Conservation (phyloP, 2,797 vertebrate genomes). For the Amblyraja radiata region DNA sequence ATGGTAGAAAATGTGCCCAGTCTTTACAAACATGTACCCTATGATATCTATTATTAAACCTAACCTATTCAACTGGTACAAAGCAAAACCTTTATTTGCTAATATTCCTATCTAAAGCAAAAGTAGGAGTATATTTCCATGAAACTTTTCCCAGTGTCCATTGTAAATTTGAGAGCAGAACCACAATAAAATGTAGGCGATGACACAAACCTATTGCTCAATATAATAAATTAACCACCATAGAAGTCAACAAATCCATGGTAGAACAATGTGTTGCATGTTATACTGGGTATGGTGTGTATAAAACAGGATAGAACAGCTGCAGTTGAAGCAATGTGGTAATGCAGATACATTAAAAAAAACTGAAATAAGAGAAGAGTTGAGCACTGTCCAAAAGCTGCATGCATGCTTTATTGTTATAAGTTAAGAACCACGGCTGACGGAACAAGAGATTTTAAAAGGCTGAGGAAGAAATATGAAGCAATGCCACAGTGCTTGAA, state of each 20-base stretch:
- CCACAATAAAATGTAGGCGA: not conserved
- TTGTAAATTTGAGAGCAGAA: not conserved
- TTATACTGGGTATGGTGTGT: not conserved
- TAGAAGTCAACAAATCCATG: not conserved
- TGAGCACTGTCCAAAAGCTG: conserved; percentile 15
- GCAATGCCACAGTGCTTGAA: conserved; percentile 2
- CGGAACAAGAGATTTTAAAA: conserved; percentile 30
- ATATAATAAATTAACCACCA: not conserved
- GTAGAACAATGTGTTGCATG: not conserved
- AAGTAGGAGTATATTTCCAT: not conserved
- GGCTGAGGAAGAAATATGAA: conserved; percentile 29
- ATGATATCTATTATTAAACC: not conserved
- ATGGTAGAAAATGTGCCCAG: not conserved
- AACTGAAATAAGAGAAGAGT: conserved; percentile 21
- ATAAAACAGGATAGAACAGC: conserved; percentile 13
- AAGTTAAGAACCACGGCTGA: conserved; percentile 17
- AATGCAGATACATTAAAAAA: conserved; percentile 8
- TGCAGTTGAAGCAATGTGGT: not conserved
- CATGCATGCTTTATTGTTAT: conserved; percentile 35
- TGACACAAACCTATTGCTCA: not conserved
- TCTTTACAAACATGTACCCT: not conserved
- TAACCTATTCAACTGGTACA: not conserved
- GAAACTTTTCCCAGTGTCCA: too few relatives aligned
- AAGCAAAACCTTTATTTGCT: not conserved
- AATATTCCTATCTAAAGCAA: not conserved